Evolutionary conservation across 2,888 invertebrate species (phyloP).

Genomic region (Gerris lacustris): DNA sequence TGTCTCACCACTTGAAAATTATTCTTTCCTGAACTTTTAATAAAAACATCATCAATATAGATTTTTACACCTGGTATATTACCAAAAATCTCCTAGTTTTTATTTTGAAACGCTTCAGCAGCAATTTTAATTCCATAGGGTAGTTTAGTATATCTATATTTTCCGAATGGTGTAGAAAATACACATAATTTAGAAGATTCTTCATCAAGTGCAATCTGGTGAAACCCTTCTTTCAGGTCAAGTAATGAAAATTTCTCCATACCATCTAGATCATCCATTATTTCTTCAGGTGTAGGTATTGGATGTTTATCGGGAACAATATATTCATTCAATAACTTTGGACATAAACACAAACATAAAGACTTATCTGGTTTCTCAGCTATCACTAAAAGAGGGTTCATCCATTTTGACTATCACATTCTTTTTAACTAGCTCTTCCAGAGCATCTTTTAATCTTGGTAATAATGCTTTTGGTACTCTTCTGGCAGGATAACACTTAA

Average conservation of each 20-base stretch:
- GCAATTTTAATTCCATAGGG: conserved; percentile 32
- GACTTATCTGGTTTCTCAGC: too few relatives aligned
- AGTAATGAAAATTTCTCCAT: conserved; percentile 20
- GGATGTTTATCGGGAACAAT: conserved; percentile 30
- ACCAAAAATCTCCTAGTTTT: conserved; percentile 21
- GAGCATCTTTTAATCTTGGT: conserved; percentile 25
- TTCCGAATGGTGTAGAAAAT: conserved; percentile 32
- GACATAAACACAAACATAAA: conserved; percentile 33
- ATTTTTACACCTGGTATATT: conserved; percentile 27
- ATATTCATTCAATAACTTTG: conserved; percentile 30
- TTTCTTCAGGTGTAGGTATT: conserved; percentile 31
- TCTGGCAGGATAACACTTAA: conserved; percentile 19
- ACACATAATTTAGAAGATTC: conserved; percentile 30
- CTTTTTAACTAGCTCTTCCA: conserved; percentile 24
- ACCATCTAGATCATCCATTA: conserved; percentile 29
- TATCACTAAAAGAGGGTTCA: too few relatives aligned
- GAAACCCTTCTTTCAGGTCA: conserved; percentile 29
- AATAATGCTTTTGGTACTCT: conserved; percentile 25
- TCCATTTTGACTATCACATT: too few relatives aligned
- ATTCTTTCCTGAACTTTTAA: conserved; percentile 28
- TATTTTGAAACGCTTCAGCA: conserved; percentile 32
- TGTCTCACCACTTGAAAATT: conserved; percentile 25
- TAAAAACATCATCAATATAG: conserved; percentile 32
- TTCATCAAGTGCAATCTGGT: conserved; percentile 29
- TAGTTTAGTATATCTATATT: conserved; percentile 31